These are phyloP conservation scores for Eurypyga helias DNA, from an alignment of 2,113 vertebrate genomes.

Conservation along the genomic window DNA sequence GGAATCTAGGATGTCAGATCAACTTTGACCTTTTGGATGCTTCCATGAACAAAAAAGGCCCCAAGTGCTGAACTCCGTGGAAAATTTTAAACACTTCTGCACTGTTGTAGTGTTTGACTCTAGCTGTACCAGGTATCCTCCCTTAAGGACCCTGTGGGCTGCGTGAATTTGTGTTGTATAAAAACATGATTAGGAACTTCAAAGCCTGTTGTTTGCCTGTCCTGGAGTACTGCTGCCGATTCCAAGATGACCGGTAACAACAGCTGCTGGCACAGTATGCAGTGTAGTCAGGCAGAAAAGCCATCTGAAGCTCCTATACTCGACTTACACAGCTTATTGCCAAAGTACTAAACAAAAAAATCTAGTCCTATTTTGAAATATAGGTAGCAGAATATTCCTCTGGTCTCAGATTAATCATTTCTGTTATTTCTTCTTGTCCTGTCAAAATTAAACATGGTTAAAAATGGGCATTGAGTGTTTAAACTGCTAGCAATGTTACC, in stretches of 20 bases:
- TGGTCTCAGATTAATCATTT: slow-evolving; percentile 55
- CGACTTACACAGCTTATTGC: neutral
- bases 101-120: neutral
- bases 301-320: neutral
- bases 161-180: neutral
- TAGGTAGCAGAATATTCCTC: slow-evolving; percentile 12
- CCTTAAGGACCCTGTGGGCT: neutral
- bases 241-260: neutral
- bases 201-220: neutral
- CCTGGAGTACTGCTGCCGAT: neutral
- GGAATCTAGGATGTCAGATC: neutral
- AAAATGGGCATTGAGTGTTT: slow-evolving; percentile 51
- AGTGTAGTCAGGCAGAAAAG: neutral
- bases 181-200: neutral
- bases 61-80: neutral
- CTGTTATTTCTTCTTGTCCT: slow-evolving; percentile 58
- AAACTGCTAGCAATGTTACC: slow-evolving; percentile 52
- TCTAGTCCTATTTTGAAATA: neutral
- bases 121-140: neutral
- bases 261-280: neutral
- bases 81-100: neutral
- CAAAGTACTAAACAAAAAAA: neutral
- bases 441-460: slow-evolving; percentile 47
- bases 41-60: neutral
- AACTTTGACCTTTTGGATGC: neutral